These are phyloP conservation scores for Anastatus disparis DNA, from an alignment of 1,140 invertebrate genomes.

Conservation along the genomic window DNA sequence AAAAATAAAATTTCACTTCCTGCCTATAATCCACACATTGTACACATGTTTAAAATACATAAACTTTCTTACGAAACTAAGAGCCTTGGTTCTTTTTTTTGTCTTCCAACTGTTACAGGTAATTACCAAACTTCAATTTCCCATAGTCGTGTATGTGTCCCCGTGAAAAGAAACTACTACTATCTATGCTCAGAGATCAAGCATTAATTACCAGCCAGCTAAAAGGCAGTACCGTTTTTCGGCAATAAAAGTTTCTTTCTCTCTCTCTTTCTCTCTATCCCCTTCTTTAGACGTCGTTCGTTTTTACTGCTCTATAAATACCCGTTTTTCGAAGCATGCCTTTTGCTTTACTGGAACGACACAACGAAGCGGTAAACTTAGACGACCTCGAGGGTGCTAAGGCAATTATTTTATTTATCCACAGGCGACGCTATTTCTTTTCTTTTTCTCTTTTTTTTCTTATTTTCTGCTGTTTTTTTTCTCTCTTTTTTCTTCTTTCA, in stretches of 20 bases:
- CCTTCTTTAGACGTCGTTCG: too few relatives aligned
- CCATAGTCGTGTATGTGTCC: background rate
- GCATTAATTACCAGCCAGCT: constrained; percentile 30
- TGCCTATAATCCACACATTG: too few relatives aligned
- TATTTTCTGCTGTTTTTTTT: background rate
- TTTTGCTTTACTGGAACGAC: too few relatives aligned
- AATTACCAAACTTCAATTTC: constrained; percentile 11
- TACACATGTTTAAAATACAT: too few relatives aligned
- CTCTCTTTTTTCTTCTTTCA: background rate
- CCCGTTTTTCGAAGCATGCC: constrained; percentile 13
- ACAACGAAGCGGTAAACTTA: constrained; percentile 12
- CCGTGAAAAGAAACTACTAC: background rate
- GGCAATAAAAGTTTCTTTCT: constrained; percentile 24
- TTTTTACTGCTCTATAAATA: constrained; percentile 35
- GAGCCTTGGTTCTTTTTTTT: constrained; percentile 1
- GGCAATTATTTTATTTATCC: constrained; percentile 6
- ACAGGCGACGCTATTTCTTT: background rate
- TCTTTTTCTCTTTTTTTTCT: background rate
- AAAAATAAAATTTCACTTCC: too few relatives aligned
- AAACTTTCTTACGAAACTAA: background rate
- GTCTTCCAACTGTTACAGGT: constrained; percentile 2
- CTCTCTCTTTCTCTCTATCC: too few relatives aligned
- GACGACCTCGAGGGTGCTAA: constrained; percentile 8
- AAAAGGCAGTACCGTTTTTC: constrained; percentile 29
- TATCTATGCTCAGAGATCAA: background rate